These are phyloP conservation scores for Myotis planiceps DNA, from an alignment of 2,797 vertebrate genomes.

Conservation along the genomic window DNA sequence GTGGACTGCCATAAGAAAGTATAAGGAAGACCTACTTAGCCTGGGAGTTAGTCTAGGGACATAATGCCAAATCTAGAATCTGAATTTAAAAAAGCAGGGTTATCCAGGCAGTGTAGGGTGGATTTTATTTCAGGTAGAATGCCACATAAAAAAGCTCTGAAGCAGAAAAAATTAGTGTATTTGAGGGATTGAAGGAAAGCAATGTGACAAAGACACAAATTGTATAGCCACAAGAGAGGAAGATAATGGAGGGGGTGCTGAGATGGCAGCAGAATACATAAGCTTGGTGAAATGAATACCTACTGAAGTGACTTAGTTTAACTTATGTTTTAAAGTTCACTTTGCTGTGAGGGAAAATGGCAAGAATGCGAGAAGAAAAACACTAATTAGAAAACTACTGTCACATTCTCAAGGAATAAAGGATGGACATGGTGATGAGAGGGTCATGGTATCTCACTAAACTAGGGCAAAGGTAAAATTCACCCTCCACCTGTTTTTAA, in stretches of 20 bases:
- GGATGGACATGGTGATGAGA: neutral
- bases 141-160: neutral
- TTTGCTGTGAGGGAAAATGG: neutral
- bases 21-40: neutral
- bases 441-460: neutral
- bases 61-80: neutral
- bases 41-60: neutral
- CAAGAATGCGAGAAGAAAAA: neutral
- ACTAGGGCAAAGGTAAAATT: neutral
- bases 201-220: neutral
- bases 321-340: neutral
- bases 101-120: neutral
- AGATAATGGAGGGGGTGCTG: fast-evolving
- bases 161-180: neutral
- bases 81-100: neutral
- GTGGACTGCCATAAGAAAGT: neutral
- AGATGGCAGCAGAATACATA: neutral
- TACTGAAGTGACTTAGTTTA: neutral
- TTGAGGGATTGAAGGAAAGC: neutral
- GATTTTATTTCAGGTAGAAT: neutral
- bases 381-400: neutral
- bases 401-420: neutral
- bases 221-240: neutral
- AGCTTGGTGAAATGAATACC: neutral
- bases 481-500: neutral